phyloP scores from a whole-genome alignment of 2,888 invertebrate genomes.

The Drosophila prostipennis region DNA sequence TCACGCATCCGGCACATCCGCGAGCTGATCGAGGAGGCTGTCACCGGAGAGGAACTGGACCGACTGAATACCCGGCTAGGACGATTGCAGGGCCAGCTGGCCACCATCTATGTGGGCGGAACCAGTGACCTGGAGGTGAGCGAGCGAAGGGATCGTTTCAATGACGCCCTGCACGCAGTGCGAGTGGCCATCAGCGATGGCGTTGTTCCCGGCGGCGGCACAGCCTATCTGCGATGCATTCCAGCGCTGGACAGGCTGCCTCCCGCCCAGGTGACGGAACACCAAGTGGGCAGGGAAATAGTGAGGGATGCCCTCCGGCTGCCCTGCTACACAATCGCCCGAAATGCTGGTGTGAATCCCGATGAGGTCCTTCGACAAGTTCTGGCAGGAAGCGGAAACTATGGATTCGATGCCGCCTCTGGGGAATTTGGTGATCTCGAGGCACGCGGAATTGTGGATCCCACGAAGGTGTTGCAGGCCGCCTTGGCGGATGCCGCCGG shows the following conservation, averaged over 20 bases:
- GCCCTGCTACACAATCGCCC: slow-evolving; percentile 95
- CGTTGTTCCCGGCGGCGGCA: slow-evolving; percentile 97
- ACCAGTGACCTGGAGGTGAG: slow-evolving; percentile 95
- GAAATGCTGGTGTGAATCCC: slow-evolving; percentile 96
- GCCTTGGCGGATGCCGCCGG: slow-evolving; percentile 96
- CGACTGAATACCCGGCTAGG: slow-evolving; percentile 96
- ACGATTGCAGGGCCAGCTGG: slow-evolving; percentile 92
- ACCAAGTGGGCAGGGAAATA: slow-evolving; percentile 89
- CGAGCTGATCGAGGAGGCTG: slow-evolving; percentile 93
- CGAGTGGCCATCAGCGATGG: slow-evolving; percentile 97
- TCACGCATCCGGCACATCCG: slow-evolving; percentile 91
- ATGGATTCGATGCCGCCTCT: slow-evolving; percentile 95
- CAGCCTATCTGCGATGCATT: slow-evolving; percentile 93
- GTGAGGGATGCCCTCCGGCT: slow-evolving; percentile 92
- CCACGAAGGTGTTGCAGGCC: slow-evolving; percentile 94
- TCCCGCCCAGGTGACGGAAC: slow-evolving; percentile 87
- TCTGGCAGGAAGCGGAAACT: slow-evolving; percentile 89
- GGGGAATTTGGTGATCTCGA: slow-evolving; percentile 95
- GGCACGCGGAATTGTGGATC: slow-evolving; percentile 96
- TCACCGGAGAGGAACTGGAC: slow-evolving; percentile 97
- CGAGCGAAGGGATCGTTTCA: slow-evolving; percentile 97
- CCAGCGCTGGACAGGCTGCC: slow-evolving; percentile 87
- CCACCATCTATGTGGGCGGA: slow-evolving; percentile 92
- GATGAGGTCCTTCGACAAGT: slow-evolving; percentile 96
- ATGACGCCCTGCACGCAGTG: slow-evolving; percentile 96